phyloP scores from a whole-genome alignment of 2,113 vertebrate genomes.

The Oreotrochilus melanogaster region DNA sequence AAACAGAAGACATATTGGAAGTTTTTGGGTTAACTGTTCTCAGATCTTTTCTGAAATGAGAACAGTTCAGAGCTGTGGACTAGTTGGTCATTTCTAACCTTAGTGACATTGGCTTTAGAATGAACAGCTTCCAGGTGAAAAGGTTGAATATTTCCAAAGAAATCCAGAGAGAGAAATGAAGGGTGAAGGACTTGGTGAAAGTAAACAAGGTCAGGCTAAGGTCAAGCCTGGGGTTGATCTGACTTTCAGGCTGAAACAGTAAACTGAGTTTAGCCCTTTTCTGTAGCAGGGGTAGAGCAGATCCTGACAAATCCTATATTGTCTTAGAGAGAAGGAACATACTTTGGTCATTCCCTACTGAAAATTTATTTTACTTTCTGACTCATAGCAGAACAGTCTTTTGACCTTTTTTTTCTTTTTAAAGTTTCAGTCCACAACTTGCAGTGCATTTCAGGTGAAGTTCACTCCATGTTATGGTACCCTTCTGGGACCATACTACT shows the following conservation, averaged over 20 bases:
- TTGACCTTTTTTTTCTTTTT: background rate
- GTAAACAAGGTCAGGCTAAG: constrained; percentile 69
- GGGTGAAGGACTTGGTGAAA: constrained; percentile 30
- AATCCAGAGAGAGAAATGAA: constrained; percentile 28
- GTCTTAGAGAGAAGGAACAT: constrained; percentile 44
- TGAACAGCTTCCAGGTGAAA: constrained; percentile 46
- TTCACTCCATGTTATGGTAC: background rate
- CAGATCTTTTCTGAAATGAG: background rate
- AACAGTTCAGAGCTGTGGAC: background rate
- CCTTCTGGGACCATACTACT: background rate
- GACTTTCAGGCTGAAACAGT: constrained; percentile 70
- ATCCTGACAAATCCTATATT: constrained; percentile 61
- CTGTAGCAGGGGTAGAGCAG: constrained; percentile 24
- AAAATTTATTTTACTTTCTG: constrained; percentile 39
- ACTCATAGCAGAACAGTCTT: constrained; percentile 1
- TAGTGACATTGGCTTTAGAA: background rate
- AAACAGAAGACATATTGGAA: background rate
- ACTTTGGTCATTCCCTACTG: constrained; percentile 16
- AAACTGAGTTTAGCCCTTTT: constrained; percentile 61
- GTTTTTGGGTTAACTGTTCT: background rate
- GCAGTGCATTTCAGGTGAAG: background rate
- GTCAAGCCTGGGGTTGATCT: constrained; percentile 57
- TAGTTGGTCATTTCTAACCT: background rate
- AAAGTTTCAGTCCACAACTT: background rate
- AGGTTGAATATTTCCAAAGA: constrained; percentile 42